Conservation (phyloP, 1,140 invertebrate species). For the Choristoneura fumiferana region DNA sequence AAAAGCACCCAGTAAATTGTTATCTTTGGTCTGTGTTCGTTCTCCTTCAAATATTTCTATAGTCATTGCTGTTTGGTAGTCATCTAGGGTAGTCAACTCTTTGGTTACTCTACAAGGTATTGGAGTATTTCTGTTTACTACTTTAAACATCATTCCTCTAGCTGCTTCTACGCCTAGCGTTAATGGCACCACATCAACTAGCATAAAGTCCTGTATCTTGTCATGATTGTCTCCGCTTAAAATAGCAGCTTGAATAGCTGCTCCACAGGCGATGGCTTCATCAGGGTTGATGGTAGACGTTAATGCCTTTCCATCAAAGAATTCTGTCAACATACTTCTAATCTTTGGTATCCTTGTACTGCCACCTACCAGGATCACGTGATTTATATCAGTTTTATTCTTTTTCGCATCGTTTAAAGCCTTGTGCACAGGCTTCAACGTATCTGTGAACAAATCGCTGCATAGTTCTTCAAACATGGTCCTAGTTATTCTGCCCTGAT, state of each 20-base stretch:
- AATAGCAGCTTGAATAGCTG: slow-evolving; percentile 74
- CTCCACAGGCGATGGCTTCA: slow-evolving; percentile 75
- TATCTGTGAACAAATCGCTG: slow-evolving; percentile 75
- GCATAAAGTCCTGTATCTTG: slow-evolving; percentile 74
- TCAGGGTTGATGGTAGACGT: slow-evolving; percentile 76
- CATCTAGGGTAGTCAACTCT: slow-evolving; percentile 58
- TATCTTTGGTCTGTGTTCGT: slow-evolving; percentile 50
- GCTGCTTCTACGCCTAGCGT: slow-evolving; percentile 81
- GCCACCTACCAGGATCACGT: slow-evolving; percentile 85
- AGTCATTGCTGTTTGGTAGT: slow-evolving; percentile 55
- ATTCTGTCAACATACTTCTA: slow-evolving; percentile 67
- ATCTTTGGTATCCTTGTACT: slow-evolving; percentile 82
- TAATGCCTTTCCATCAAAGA: slow-evolving; percentile 57
- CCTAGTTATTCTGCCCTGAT: slow-evolving; percentile 53
- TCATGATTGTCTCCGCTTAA: slow-evolving; percentile 66
- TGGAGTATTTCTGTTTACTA: slow-evolving; percentile 84
- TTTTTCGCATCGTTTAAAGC: slow-evolving; percentile 82
- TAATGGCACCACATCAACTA: slow-evolving; percentile 79
- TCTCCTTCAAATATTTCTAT: slow-evolving; percentile 66
- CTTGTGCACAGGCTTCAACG: slow-evolving; percentile 59
- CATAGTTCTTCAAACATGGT: slow-evolving; percentile 73
- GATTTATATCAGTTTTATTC: slow-evolving; percentile 81
- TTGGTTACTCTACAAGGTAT: slow-evolving; percentile 75
- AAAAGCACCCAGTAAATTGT: slow-evolving; percentile 54
- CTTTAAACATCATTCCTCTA: slow-evolving; percentile 81